Conservation (phyloP, 2,888 invertebrate species). For the Sabatieria punctata region DNA sequence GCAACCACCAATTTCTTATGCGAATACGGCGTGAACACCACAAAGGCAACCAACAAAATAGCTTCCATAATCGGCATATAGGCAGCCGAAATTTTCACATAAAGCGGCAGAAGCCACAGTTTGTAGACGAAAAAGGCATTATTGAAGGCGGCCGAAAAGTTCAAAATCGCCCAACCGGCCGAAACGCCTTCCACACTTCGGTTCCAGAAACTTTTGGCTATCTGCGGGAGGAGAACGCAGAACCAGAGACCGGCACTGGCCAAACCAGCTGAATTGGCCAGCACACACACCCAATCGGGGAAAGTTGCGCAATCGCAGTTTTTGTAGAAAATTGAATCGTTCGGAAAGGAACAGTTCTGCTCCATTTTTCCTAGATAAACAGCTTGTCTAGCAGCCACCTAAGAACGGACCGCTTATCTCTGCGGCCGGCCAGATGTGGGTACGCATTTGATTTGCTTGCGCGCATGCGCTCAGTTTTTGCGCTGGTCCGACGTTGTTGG, state of each 20-base stretch:
- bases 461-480: too few relatives aligned
- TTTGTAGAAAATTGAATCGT: background rate
- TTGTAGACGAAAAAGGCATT: slow-evolving; percentile 9
- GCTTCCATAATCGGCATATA: slow-evolving; percentile 9
- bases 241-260: slow-evolving; percentile 6
- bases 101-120: slow-evolving; percentile 2
- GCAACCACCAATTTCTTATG: background rate
- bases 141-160: slow-evolving; percentile 10
- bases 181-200: slow-evolving; percentile 6
- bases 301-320: slow-evolving; percentile 7
- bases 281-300: slow-evolving; percentile 3
- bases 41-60: slow-evolving; percentile 2
- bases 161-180: slow-evolving; percentile 6
- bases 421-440: too few relatives aligned
- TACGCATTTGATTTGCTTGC: too few relatives aligned
- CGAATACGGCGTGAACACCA: slow-evolving; percentile 4
- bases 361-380: too few relatives aligned
- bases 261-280: slow-evolving; percentile 6
- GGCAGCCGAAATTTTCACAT: background rate
- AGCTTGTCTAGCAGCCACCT: too few relatives aligned
- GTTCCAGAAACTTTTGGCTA: background rate
- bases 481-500: too few relatives aligned
- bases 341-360: slow-evolving; percentile 1
- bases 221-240: slow-evolving; percentile 7
- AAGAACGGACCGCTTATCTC: too few relatives aligned